A percentile compares a stretch with the other conserved stretches of the same genome.
These are phyloP conservation scores for Drosophila rellima DNA, from an alignment of 2,888 invertebrate genomes.

Conservation along the genomic window DNA sequence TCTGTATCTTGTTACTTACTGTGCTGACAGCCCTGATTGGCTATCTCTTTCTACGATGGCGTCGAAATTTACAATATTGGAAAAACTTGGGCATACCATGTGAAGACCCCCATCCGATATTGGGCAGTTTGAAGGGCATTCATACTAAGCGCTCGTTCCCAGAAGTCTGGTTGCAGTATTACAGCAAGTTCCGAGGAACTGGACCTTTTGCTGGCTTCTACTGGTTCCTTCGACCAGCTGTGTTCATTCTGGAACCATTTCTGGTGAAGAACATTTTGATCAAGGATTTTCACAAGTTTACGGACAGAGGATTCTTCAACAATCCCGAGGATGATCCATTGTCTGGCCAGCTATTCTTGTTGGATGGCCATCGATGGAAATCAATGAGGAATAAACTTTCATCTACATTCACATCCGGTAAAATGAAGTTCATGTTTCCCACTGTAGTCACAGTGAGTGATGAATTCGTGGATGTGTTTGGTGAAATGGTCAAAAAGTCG, in stretches of 20 bases:
- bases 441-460: constrained; percentile 71
- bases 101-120: constrained; percentile 56
- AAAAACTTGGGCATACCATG: constrained; percentile 58
- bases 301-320: constrained; percentile 81
- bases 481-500: constrained; percentile 35
- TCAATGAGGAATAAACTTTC: constrained; percentile 85
- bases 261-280: constrained; percentile 75
- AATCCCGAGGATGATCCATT: constrained; percentile 85
- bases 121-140: constrained; percentile 64
- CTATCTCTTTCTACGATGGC: constrained; percentile 53
- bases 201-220: constrained; percentile 80
- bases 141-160: constrained; percentile 45
- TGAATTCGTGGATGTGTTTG: constrained; percentile 67
- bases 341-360: constrained; percentile 80
- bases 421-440: constrained; percentile 86
- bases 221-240: constrained; percentile 70
- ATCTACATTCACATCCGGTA: constrained; percentile 86
- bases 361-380: constrained; percentile 86
- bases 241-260: constrained; percentile 63
- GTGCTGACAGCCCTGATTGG: constrained; percentile 41
- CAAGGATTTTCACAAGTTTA: constrained; percentile 83
- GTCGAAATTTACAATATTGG: constrained; percentile 52
- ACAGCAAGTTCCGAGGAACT: constrained; percentile 58
- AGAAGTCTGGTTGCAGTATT: constrained; percentile 49
- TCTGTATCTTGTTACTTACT: constrained; percentile 41